Evolutionary conservation across 2,113 vertebrate species (phyloP).

Genomic region (Mustela lutreola): DNA sequence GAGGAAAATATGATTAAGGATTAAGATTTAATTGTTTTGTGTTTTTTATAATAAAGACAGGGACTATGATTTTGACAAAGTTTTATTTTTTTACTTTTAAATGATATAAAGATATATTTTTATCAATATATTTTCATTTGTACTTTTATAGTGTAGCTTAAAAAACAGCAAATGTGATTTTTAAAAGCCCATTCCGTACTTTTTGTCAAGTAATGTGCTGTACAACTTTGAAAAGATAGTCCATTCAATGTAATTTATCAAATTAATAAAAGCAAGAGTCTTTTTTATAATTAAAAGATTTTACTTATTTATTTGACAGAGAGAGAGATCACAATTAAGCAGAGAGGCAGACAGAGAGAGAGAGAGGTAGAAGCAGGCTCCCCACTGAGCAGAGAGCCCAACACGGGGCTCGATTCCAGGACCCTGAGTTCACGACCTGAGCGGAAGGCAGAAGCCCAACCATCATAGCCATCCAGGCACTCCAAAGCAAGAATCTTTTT

Average conservation of each 20-base stretch:
- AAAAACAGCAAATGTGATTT: not conserved
- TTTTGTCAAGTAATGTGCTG: not conserved
- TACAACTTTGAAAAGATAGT: not conserved
- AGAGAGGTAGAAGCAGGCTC: too few species aligned
- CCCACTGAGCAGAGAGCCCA: too few species aligned
- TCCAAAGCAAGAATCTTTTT: not conserved
- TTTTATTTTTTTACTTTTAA: not conserved
- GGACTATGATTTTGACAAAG: not conserved
- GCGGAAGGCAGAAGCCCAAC: too few species aligned
- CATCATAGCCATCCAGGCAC: too few species aligned
- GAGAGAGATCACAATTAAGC: too few species aligned
- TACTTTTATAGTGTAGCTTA: not conserved
- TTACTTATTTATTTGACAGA: too few species aligned
- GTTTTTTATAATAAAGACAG: not conserved
- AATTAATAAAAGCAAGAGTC: not conserved
- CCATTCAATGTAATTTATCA: not conserved
- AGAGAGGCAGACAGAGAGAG: too few species aligned
- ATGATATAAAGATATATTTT: not conserved
- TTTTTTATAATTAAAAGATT: too few species aligned
- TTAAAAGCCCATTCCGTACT: not conserved
- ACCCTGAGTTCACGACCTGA: too few species aligned
- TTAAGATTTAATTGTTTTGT: not conserved
- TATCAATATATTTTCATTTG: not conserved
- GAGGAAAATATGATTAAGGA: not conserved
- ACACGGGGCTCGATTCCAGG: too few species aligned